These are phyloP conservation scores for Luffia ferchaultella DNA, from an alignment of 2,888 invertebrate genomes.

Conservation along the genomic window DNA sequence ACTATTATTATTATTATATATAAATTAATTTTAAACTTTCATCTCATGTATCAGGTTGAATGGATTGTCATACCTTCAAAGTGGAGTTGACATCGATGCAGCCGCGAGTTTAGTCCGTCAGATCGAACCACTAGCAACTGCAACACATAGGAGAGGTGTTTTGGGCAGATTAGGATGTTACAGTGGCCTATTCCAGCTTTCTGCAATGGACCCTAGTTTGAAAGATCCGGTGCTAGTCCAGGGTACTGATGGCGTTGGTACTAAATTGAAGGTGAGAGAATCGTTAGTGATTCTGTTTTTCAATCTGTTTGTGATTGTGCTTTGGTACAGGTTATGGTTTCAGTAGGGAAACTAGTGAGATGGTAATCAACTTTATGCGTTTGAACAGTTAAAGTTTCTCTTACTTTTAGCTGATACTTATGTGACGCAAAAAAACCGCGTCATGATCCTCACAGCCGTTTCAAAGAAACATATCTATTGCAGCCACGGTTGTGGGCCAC, in stretches of 20 bases:
- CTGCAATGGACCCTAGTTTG: conserved; percentile 69
- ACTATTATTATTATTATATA: no score
- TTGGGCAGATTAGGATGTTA: conserved; percentile 89
- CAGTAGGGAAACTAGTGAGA: no score
- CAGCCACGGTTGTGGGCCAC: no score
- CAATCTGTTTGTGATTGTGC: no score
- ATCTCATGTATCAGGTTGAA: conserved; percentile 43
- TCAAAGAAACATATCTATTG: no score
- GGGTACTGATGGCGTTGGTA: conserved; percentile 96
- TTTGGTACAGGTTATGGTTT: no score
- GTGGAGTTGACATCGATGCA: conserved; percentile 94
- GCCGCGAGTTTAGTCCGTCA: conserved; percentile 86
- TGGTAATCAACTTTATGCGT: no score
- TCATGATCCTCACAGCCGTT: no score
- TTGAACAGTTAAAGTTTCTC: no score
- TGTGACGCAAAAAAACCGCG: no score
- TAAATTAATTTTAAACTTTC: not conserved
- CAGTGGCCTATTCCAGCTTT: conserved; percentile 91
- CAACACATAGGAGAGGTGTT: conserved; percentile 81
- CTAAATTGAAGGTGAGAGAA: conserved; percentile 84
- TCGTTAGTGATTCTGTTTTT: no score
- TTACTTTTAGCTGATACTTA: no score
- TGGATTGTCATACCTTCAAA: conserved; percentile 83
- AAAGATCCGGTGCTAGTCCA: conserved; percentile 90
- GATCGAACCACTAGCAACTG: conserved; percentile 83